phyloP scores from a whole-genome alignment of 92 coral and sea anemone species.

The Heteractis magnifica region DNA sequence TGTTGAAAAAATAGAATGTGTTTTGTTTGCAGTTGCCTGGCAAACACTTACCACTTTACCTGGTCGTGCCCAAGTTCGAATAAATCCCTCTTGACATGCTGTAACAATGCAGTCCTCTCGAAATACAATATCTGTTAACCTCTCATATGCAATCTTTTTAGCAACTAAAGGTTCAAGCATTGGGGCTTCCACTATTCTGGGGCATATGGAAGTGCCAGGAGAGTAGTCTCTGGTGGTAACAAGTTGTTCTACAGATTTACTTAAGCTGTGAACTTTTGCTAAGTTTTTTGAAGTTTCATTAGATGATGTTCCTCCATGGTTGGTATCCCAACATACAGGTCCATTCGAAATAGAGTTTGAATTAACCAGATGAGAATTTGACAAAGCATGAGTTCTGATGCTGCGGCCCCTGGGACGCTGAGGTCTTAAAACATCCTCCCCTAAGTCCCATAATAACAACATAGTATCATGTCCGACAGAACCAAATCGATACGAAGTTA shows the following conservation, averaged over 20 bases:
- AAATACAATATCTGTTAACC: constrained; percentile 82
- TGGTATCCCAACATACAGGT: constrained; percentile 73
- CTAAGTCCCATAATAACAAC: constrained; percentile 92
- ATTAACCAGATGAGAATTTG: constrained; percentile 45
- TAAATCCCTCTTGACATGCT: constrained; percentile 97
- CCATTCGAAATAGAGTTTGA: constrained; percentile 79
- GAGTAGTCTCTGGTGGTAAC: constrained; percentile 68
- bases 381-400: constrained; percentile 50
- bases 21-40: constrained; percentile 30
- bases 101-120: constrained; percentile 93
- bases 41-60: constrained; percentile 98
- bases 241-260: constrained; percentile 85
- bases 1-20: background rate
- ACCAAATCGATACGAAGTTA: constrained; percentile 90
- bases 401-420: constrained; percentile 90
- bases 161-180: constrained; percentile 94
- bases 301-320: constrained; percentile 65
- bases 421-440: constrained; percentile 88
- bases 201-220: constrained; percentile 93
- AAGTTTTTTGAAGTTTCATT: constrained; percentile 73
- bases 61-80: constrained; percentile 99
- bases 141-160: constrained; percentile 93
- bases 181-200: constrained; percentile 85
- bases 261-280: constrained; percentile 86
- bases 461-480: constrained; percentile 97